Percentiles rank a stretch among this genome's conserved stretches.
Evolutionary conservation across 2,888 invertebrate species (phyloP).

Genomic region (Heliothis peltigera): DNA sequence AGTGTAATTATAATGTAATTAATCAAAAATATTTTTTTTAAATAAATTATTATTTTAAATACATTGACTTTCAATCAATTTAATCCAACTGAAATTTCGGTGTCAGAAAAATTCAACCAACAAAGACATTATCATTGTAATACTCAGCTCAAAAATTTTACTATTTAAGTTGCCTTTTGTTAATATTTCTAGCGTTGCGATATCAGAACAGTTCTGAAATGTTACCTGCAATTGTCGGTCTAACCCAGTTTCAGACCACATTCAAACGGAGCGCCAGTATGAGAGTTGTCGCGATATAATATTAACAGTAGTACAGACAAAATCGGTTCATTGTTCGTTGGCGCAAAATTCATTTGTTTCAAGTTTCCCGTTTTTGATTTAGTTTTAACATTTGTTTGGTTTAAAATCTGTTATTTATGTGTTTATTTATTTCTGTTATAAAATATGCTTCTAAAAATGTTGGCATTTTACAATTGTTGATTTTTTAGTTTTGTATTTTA

Average conservation of each 20-base stretch:
- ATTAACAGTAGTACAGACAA: constrained; percentile 37
- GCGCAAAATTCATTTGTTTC: constrained; percentile 40
- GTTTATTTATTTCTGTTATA: constrained; percentile 25
- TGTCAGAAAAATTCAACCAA: neutral
- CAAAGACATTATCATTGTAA: neutral
- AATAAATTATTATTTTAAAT: no score
- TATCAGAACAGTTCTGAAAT: constrained; percentile 15
- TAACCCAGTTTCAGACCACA: constrained; percentile 34
- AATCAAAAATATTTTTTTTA: no score
- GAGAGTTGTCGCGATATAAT: constrained; percentile 32
- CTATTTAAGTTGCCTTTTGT: constrained; percentile 12
- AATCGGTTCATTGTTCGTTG: constrained; percentile 18
- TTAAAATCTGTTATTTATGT: constrained; percentile 39
- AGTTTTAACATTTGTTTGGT: constrained; percentile 32
- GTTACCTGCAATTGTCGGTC: constrained; percentile 25
- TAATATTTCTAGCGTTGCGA: constrained; percentile 1
- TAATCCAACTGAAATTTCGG: no score
- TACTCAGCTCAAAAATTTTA: neutral
- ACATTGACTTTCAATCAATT: no score
- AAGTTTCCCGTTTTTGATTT: constrained; percentile 38
- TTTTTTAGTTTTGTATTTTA: neutral
- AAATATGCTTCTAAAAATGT: constrained; percentile 1
- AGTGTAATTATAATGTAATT: no score
- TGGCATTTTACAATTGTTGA: neutral
- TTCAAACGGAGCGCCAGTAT: constrained; percentile 11